These are phyloP conservation scores for Brachionus rotundiformis DNA, from an alignment of 1,140 invertebrate species.

Conservation along the genomic window DNA sequence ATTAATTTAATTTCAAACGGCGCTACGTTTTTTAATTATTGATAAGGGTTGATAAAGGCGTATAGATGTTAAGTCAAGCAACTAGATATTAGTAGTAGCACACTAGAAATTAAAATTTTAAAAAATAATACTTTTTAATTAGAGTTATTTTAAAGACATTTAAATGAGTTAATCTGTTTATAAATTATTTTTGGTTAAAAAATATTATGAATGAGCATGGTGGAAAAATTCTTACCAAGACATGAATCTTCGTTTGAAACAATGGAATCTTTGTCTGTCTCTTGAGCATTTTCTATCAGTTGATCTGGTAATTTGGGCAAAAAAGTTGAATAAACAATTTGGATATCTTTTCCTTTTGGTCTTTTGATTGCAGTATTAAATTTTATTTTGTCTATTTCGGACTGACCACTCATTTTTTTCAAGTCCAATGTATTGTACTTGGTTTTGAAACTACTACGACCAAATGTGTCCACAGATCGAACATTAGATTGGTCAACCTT, in stretches of 20 bases:
- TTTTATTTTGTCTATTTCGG: slow-evolving; percentile 12
- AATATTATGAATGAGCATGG: neutral
- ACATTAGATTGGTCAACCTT: neutral
- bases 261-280: neutral
- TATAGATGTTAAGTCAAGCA: neutral
- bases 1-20: too few species aligned
- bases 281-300: neutral
- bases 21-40: too few species aligned
- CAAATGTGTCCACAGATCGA: neutral
- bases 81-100: neutral
- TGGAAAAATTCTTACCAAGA: neutral
- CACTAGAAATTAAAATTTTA: neutral
- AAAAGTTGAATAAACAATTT: neutral
- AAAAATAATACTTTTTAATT: neutral
- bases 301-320: neutral
- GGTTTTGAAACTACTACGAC: slow-evolving; percentile 11
- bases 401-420: neutral
- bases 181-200: neutral
- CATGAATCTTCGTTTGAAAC: neutral
- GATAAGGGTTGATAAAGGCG: too few species aligned
- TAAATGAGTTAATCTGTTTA: neutral
- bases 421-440: slow-evolving; percentile 16
- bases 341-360: neutral
- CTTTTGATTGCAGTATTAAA: slow-evolving; percentile 12
- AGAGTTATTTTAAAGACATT: neutral